Conservation (phyloP, 2,888 invertebrate genomes). For the Hydrotaea cyrtoneurina region DNA sequence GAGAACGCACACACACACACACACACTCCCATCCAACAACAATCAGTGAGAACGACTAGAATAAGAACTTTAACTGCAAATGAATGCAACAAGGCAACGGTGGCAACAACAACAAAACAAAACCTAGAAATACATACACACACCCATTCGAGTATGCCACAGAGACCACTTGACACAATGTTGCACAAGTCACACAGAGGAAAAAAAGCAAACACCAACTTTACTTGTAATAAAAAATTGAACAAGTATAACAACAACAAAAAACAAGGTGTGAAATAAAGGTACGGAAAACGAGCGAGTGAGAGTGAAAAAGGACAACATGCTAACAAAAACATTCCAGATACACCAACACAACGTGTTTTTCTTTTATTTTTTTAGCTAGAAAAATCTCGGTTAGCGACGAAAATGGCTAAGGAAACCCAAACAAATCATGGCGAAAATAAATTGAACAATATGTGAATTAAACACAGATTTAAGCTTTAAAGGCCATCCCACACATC, state of each 20-base stretch:
- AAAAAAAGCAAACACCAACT: not conserved
- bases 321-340: constrained; percentile 44
- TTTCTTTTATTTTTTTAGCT: not conserved
- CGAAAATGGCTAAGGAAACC: constrained; percentile 26
- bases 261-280: constrained; percentile 52
- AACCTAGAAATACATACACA: not conserved
- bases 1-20: constrained; percentile 25
- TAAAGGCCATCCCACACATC: constrained; percentile 37
- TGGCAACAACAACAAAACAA: not conserved
- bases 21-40: constrained; percentile 6
- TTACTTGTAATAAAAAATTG: constrained; percentile 12
- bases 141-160: constrained; percentile 41
- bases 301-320: constrained; percentile 42
- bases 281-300: constrained; percentile 8
- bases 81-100: constrained; percentile 54
- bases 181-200: constrained; percentile 53
- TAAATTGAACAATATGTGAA: constrained; percentile 55
- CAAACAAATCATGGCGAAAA: constrained; percentile 60
- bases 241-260: constrained; percentile 21
- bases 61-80: constrained; percentile 51
- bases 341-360: constrained; percentile 42
- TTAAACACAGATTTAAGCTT: constrained; percentile 53
- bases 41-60: not conserved
- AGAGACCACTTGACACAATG: constrained; percentile 65
- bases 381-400: not conserved